Evolutionary conservation across 1,140 invertebrate genomes (phyloP).

Genomic region (Ooceraea biroi): DNA sequence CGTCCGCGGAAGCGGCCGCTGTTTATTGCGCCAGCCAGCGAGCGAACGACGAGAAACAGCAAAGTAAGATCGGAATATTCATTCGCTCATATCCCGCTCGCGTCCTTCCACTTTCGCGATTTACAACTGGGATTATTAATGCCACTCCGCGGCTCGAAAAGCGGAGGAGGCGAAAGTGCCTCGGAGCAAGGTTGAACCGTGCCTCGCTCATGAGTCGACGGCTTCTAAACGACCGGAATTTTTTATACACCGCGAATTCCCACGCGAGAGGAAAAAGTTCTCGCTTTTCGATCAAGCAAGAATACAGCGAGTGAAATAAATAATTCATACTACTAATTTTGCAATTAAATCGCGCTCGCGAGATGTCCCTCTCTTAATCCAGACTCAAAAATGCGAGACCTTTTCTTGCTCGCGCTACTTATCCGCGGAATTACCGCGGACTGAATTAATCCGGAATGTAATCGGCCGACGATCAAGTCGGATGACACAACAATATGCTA

Average conservation of each 20-base stretch:
- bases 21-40: conserved; percentile 29
- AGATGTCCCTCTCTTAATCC: not conserved
- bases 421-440: not conserved
- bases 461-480: conserved; percentile 33
- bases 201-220: too few species aligned
- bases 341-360: not conserved
- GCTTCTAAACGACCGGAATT: conserved; percentile 8
- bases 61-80: not conserved
- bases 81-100: not conserved
- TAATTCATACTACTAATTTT: not conserved
- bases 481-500: conserved; percentile 48
- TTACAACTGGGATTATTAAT: conserved; percentile 19
- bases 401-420: conserved; percentile 15
- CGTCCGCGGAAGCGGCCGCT: conserved; percentile 24
- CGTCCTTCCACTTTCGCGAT: not conserved
- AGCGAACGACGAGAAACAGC: not conserved
- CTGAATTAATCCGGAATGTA: conserved; percentile 1
- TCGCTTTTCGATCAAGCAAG: not conserved
- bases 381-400: not conserved
- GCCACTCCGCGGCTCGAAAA: conserved; percentile 8
- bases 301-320: conserved; percentile 4
- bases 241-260: not conserved
- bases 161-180: not conserved
- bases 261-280: not conserved
- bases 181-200: not conserved